Conservation (phyloP, 1,140 invertebrate species). For the Vanessa atalanta region DNA sequence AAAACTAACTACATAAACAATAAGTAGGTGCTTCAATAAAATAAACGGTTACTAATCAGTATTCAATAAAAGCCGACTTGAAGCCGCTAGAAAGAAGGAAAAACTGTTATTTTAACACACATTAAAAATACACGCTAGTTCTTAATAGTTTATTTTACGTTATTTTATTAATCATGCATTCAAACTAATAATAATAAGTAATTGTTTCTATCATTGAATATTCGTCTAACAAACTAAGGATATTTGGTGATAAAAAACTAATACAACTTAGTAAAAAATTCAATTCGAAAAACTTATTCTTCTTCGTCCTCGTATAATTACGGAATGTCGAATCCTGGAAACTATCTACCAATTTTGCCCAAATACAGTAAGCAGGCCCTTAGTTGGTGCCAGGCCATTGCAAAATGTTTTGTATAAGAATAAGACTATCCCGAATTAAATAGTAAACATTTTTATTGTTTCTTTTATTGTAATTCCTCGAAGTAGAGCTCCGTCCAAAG, state of each 20-base stretch:
- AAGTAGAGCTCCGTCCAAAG: constrained; percentile 46
- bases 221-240: too few species aligned
- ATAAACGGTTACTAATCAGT: constrained; percentile 59
- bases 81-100: constrained; percentile 5
- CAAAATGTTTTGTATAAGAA: constrained; percentile 13
- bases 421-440: constrained; percentile 24
- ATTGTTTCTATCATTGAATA: too few species aligned
- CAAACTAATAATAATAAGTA: too few species aligned
- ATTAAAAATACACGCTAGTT: too few species aligned
- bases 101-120: too few species aligned
- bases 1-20: constrained; percentile 49
- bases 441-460: constrained; percentile 21
- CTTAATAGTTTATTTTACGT: too few species aligned
- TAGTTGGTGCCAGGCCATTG: neutral
- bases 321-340: constrained; percentile 7
- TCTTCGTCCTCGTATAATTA: constrained; percentile 3
- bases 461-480: constrained; percentile 21
- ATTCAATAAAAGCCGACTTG: constrained; percentile 14
- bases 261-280: too few species aligned
- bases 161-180: too few species aligned
- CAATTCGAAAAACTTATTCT: neutral
- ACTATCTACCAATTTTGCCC: constrained; percentile 22
- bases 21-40: constrained; percentile 65
- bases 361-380: constrained; percentile 15
- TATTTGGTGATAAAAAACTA: too few species aligned